Percentiles rank a stretch among this genome's conserved stretches.
These are phyloP conservation scores for Neuroscelio doddi DNA, from an alignment of 2,888 invertebrate species.

Conservation along the genomic window DNA sequence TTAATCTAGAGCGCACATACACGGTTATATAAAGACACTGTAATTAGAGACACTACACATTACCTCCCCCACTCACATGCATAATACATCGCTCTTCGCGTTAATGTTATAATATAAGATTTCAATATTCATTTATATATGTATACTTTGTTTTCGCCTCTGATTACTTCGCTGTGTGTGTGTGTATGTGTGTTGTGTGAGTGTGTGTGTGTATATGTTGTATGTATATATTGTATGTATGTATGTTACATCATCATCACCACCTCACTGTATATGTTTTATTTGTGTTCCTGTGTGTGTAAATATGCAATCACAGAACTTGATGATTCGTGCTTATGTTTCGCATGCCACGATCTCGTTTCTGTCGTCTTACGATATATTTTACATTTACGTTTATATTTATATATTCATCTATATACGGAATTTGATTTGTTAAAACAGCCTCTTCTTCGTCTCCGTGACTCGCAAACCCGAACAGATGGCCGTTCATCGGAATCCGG, in stretches of 20 bases:
- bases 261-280: slow-evolving; percentile 31
- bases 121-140: slow-evolving; percentile 38
- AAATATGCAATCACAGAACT: slow-evolving; percentile 65
- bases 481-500: slow-evolving; percentile 38
- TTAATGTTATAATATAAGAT: slow-evolving; percentile 50
- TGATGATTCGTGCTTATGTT: slow-evolving; percentile 63
- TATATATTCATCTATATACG: slow-evolving; percentile 36
- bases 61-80: slow-evolving; percentile 40
- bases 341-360: slow-evolving; percentile 50
- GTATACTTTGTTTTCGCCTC: slow-evolving; percentile 30
- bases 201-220: slow-evolving; percentile 28
- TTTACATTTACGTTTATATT: slow-evolving; percentile 45
- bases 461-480: slow-evolving; percentile 25
- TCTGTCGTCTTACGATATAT: slow-evolving; percentile 40
- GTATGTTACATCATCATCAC: no score
- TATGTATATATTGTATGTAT: slow-evolving; percentile 11
- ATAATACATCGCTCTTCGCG: slow-evolving; percentile 44
- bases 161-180: slow-evolving; percentile 34
- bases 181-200: neutral
- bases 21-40: slow-evolving; percentile 58
- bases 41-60: slow-evolving; percentile 58
- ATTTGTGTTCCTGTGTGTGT: slow-evolving; percentile 28
- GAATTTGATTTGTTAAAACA: slow-evolving; percentile 68
- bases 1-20: slow-evolving; percentile 56
- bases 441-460: slow-evolving; percentile 58